Percentiles rank a stretch among this genome's conserved stretches.
Conservation (phyloP, 2,113 vertebrate species). For the Poeciliopsis occidentalis region DNA sequence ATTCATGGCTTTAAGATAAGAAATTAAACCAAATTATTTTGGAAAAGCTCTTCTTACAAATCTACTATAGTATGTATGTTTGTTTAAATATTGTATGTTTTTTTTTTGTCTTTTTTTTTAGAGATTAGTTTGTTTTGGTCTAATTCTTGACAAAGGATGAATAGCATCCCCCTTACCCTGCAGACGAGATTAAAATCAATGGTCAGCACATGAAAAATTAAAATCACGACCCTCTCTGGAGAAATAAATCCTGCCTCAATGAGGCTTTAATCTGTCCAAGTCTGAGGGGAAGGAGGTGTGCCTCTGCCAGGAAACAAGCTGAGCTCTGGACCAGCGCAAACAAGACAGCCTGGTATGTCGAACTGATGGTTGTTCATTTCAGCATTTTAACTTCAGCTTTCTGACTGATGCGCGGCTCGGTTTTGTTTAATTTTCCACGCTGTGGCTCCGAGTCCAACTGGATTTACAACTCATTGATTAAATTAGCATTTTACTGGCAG, state of each 20-base stretch:
- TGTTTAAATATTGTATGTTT: neutral
- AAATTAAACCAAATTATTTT: too few relatives aligned
- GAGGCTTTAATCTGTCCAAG: slow-evolving; percentile 21
- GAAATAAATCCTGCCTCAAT: slow-evolving; percentile 28
- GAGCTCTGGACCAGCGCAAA: neutral
- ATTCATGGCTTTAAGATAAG: too few relatives aligned
- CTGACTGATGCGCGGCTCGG: slow-evolving; percentile 18
- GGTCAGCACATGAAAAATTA: slow-evolving; percentile 36
- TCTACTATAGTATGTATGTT: neutral
- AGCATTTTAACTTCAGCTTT: slow-evolving; percentile 1
- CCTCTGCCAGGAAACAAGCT: slow-evolving; percentile 35
- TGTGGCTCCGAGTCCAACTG: slow-evolving; percentile 82
- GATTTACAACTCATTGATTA: slow-evolving; percentile 92
- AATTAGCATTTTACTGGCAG: slow-evolving; percentile 92
- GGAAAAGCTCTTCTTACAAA: too few relatives aligned
- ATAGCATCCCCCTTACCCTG: neutral
- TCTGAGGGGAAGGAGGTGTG: neutral
- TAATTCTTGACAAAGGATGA: neutral
- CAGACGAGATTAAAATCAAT: slow-evolving; percentile 38
- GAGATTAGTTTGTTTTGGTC: neutral
- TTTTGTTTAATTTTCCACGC: slow-evolving; percentile 54
- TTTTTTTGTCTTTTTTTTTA: neutral
- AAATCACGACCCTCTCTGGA: slow-evolving; percentile 13
- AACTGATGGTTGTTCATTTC: slow-evolving; percentile 9
- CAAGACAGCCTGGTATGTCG: neutral